phyloP scores from a whole-genome alignment of 2,888 invertebrate species.

The Poecilus cupreus region DNA sequence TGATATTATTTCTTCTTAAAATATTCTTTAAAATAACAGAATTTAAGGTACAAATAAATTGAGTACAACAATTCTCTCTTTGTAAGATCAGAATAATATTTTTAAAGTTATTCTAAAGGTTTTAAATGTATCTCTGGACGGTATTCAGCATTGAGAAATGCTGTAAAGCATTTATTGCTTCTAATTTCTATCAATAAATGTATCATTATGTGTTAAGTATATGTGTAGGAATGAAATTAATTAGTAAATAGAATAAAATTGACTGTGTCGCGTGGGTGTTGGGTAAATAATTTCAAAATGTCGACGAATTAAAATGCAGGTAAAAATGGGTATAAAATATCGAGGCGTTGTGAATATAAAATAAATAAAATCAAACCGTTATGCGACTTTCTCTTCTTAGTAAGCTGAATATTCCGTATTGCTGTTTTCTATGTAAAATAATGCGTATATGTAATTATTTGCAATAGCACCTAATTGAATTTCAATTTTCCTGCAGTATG shows the following conservation, averaged over 20 bases:
- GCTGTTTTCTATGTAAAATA: slow-evolving; percentile 31
- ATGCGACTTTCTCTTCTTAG: slow-evolving; percentile 32
- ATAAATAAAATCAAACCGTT: slow-evolving; percentile 41
- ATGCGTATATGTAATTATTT: slow-evolving; percentile 26
- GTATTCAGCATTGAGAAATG: no score
- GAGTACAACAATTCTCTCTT: no score
- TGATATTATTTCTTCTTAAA: no score
- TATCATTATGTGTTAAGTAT: background rate
- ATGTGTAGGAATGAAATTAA: background rate
- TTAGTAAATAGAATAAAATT: slow-evolving; percentile 17
- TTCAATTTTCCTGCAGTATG: background rate
- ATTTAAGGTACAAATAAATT: no score
- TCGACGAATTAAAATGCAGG: slow-evolving; percentile 12
- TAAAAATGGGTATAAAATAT: slow-evolving; percentile 26
- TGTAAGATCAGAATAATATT: no score
- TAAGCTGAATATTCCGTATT: slow-evolving; percentile 1
- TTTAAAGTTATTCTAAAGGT: no score
- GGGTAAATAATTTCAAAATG: slow-evolving; percentile 8
- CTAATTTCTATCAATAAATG: no score
- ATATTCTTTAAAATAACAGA: no score
- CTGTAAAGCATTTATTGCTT: no score
- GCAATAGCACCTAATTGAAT: slow-evolving; percentile 27
- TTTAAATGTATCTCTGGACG: no score
- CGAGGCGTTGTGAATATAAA: slow-evolving; percentile 25
- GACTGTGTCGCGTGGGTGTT: background rate